phyloP scores from a whole-genome alignment of 2,888 invertebrate genomes.

The Cataglyphis albicans region DNA sequence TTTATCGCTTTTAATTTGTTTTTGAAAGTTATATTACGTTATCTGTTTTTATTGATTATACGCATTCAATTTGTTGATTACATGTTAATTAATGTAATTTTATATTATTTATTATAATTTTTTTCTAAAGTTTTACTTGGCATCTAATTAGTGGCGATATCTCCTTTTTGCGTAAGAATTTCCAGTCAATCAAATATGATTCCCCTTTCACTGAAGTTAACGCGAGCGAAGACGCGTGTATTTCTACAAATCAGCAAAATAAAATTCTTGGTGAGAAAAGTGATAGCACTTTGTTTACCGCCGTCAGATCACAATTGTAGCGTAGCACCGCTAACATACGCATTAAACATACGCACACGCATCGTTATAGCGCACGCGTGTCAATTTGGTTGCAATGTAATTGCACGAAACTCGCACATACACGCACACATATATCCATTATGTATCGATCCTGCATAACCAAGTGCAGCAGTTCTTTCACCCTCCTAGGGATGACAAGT shows the following conservation, averaged over 20 bases:
- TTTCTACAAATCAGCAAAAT: constrained; percentile 23
- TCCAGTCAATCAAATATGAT: constrained; percentile 52
- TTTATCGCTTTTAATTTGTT: neutral
- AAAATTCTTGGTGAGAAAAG: constrained; percentile 42
- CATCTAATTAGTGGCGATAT: constrained; percentile 19
- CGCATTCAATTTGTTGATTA: neutral
- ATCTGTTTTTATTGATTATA: neutral
- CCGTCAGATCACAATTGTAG: neutral
- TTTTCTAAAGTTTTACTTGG: constrained; percentile 35
- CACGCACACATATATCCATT: neutral
- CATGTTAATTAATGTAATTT: constrained; percentile 14
- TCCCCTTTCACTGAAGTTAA: constrained; percentile 45
- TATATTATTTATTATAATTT: constrained; percentile 16
- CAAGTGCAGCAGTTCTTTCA: constrained; percentile 9
- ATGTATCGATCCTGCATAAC: constrained; percentile 9
- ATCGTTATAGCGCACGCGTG: constrained; percentile 5
- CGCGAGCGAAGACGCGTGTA: neutral
- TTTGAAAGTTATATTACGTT: neutral
- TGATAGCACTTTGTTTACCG: constrained; percentile 19
- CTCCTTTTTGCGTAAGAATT: constrained; percentile 38
- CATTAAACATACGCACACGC: neutral
- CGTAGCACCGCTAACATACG: neutral
- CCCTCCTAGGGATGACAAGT: constrained; percentile 28
- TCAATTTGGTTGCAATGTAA: constrained; percentile 40
- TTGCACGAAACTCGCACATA: constrained; percentile 31